These are phyloP conservation scores for Nematostella vectensis DNA, from an alignment of 92 coral and sea anemone genomes.

Conservation along the genomic window DNA sequence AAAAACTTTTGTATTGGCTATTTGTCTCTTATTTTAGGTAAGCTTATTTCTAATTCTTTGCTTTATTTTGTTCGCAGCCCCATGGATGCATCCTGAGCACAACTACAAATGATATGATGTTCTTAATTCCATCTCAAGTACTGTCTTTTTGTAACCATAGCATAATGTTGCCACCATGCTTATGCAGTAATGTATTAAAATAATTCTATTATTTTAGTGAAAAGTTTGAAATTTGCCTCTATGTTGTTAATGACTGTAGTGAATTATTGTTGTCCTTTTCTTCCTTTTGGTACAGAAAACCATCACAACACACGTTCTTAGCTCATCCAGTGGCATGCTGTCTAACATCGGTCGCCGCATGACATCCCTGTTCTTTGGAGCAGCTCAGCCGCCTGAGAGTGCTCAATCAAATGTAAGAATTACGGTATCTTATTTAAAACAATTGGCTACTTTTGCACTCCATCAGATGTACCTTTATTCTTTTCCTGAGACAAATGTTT, in stretches of 20 bases:
- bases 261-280: too few species aligned
- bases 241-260: background rate
- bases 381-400: constrained; percentile 39
- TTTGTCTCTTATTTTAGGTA: too few species aligned
- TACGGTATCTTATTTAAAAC: too few species aligned
- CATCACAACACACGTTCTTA: constrained; percentile 54
- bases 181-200: too few species aligned
- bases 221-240: too few species aligned
- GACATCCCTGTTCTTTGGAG: constrained; percentile 82
- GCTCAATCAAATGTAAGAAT: constrained; percentile 53
- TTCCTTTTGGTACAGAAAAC: constrained; percentile 53
- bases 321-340: constrained; percentile 73
- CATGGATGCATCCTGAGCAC: constrained; percentile 71
- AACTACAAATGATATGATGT: constrained; percentile 78
- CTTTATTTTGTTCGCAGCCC: constrained; percentile 34
- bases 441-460: too few species aligned
- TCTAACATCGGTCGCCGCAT: constrained; percentile 72
- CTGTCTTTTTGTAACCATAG: too few species aligned
- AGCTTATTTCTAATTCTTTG: too few species aligned
- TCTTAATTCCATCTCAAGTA: constrained; percentile 70
- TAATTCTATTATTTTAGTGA: too few species aligned
- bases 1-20: background rate
- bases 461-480: too few species aligned
- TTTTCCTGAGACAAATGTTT: too few species aligned
- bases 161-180: too few species aligned